phyloP scores from a whole-genome alignment of 2,113 vertebrate species.

The Myocastor coypus region DNA sequence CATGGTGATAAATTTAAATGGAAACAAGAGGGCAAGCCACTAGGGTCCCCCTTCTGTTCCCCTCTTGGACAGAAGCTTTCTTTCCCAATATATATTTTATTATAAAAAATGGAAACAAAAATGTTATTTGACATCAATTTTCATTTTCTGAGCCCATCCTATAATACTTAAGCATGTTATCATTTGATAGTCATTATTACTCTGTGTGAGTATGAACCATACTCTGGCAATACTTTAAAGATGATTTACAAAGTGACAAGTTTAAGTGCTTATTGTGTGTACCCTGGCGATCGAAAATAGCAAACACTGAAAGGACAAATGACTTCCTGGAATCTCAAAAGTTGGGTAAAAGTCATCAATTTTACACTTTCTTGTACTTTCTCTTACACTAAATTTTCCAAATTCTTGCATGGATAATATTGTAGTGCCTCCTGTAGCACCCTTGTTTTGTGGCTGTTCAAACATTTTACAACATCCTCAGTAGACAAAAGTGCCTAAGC shows the following conservation, averaged over 20 bases:
- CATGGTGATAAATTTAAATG: neutral
- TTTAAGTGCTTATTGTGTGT: neutral
- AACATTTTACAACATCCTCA: neutral
- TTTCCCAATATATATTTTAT: conserved; percentile 6
- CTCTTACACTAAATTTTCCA: neutral
- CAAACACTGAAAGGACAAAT: neutral
- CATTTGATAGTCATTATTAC: neutral
- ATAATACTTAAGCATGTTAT: neutral
- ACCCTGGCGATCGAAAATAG: neutral
- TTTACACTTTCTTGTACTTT: neutral
- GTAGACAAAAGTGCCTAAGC: neutral
- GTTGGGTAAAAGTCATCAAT: neutral
- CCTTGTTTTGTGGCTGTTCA: neutral
- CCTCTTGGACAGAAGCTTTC: no score
- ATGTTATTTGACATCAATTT: neutral
- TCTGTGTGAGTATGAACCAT: neutral
- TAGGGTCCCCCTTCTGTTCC: no score
- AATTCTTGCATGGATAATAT: neutral
- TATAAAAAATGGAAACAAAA: no score
- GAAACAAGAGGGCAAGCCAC: no score
- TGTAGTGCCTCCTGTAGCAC: accelerated
- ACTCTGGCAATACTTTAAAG: neutral
- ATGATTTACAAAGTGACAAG: neutral
- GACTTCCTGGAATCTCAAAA: neutral
- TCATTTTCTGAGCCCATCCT: neutral